phyloP scores from a whole-genome alignment of 2,888 invertebrate species.

The Cephus sareptanus region DNA sequence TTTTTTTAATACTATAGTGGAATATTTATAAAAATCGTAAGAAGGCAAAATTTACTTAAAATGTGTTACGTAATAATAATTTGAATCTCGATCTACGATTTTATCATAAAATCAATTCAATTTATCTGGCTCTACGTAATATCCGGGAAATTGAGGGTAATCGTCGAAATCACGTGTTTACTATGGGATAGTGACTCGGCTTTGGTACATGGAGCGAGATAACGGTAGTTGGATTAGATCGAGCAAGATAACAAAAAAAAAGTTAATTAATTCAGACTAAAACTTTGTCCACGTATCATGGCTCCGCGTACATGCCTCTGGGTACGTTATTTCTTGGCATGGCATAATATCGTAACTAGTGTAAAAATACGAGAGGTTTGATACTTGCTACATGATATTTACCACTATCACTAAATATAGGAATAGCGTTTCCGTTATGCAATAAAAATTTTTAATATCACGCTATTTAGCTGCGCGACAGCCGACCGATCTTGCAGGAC shows the following conservation, averaged over 20 bases:
- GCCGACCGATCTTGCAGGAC: neutral
- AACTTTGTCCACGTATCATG: neutral
- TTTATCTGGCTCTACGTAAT: neutral
- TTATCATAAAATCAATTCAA: neutral
- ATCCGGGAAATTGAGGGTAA: neutral
- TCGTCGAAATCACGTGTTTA: neutral
- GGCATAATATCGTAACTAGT: neutral
- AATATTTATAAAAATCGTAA: too few species aligned
- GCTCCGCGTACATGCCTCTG: neutral
- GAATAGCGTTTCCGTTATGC: neutral
- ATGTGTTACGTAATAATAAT: neutral
- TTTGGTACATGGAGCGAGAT: neutral
- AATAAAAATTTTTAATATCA: constrained; percentile 10
- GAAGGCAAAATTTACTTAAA: neutral
- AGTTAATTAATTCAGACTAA: neutral
- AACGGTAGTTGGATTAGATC: neutral
- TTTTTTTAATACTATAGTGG: too few species aligned
- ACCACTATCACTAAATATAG: neutral
- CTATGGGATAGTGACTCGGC: neutral
- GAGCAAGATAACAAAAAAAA: neutral
- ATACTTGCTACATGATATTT: neutral
- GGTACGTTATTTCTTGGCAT: neutral
- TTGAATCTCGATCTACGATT: neutral
- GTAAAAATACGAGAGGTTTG: neutral
- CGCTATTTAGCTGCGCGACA: constrained; percentile 3